phyloP scores from a whole-genome alignment of 2,797 vertebrate species.

The Selene dorsalis region DNA sequence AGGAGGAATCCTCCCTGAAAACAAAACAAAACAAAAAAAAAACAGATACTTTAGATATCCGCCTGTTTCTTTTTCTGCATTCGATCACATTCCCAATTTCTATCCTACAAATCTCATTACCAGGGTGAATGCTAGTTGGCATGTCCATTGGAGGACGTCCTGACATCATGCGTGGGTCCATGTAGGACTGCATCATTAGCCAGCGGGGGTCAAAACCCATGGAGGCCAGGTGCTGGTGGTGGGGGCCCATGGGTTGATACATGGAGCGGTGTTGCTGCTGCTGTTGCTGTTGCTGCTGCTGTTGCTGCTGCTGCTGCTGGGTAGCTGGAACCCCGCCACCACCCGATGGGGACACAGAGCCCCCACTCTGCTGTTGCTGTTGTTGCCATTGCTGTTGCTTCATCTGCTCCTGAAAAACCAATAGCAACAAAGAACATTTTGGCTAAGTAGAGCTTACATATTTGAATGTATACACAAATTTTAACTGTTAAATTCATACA shows the following conservation, averaged over 20 bases:
- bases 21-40: conserved; percentile 25
- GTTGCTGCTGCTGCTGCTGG: conserved; percentile 50
- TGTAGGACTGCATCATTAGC: conserved; percentile 99
- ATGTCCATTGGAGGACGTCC: conserved; percentile 95
- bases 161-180: conserved; percentile 98
- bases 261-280: conserved; percentile 92
- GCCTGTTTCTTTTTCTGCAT: background rate
- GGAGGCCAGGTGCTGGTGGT: conserved; percentile 94
- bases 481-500: too few species aligned
- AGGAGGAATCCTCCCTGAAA: conserved; percentile 92
- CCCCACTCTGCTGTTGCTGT: conserved; percentile 82
- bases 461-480: too few species aligned
- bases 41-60: background rate
- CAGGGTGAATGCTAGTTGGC: conserved; percentile 91
- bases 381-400: conserved; percentile 92
- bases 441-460: background rate
- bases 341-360: conserved; percentile 89
- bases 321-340: conserved; percentile 69
- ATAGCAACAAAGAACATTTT: background rate
- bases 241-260: conserved; percentile 95
- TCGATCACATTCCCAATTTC: background rate
- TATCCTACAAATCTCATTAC: conserved; percentile 73
- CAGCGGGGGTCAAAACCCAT: conserved; percentile 99
- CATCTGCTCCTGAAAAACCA: conserved; percentile 90
- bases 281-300: conserved; percentile 70